phyloP scores from a whole-genome alignment of 1,140 invertebrate genomes.

The Musca vetustissima region DNA sequence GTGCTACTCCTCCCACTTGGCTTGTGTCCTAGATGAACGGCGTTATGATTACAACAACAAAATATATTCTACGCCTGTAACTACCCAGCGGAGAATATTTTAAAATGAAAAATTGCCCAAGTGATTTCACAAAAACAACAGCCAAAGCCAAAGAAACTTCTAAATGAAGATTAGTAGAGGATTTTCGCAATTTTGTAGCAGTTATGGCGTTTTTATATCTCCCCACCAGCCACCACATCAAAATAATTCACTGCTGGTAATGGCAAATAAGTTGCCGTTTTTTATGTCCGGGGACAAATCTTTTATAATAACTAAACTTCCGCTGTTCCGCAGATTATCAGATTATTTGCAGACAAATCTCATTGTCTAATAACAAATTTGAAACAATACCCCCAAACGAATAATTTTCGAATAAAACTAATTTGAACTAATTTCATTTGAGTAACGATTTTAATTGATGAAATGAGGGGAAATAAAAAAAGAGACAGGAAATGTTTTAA shows the following conservation, averaged over 20 bases:
- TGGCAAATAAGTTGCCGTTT: slow-evolving; percentile 20
- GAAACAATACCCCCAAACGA: neutral
- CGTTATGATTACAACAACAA: neutral
- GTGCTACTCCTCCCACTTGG: neutral
- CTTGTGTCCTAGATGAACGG: neutral
- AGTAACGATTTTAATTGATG: too few species aligned
- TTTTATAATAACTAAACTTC: neutral
- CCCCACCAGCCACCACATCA: neutral
- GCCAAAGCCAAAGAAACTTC: neutral
- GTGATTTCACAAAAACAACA: neutral
- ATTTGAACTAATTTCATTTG: too few species aligned
- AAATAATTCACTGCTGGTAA: slow-evolving; percentile 1
- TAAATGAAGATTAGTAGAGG: slow-evolving; percentile 17
- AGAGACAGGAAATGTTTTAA: too few species aligned
- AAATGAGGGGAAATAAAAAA: too few species aligned
- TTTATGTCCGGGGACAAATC: neutral
- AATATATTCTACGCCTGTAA: neutral
- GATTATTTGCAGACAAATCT: slow-evolving; percentile 1
- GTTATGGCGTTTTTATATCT: neutral
- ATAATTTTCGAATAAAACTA: too few species aligned
- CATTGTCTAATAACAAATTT: neutral
- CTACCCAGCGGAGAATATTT: slow-evolving; percentile 1
- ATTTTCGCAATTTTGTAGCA: neutral
- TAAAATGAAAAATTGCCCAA: slow-evolving; percentile 11
- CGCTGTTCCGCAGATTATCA: neutral